A percentile compares a stretch with the other conserved stretches of the same genome.
These are phyloP conservation scores for Metellina segmentata DNA, from an alignment of 2,888 invertebrate genomes.

Conservation along the genomic window DNA sequence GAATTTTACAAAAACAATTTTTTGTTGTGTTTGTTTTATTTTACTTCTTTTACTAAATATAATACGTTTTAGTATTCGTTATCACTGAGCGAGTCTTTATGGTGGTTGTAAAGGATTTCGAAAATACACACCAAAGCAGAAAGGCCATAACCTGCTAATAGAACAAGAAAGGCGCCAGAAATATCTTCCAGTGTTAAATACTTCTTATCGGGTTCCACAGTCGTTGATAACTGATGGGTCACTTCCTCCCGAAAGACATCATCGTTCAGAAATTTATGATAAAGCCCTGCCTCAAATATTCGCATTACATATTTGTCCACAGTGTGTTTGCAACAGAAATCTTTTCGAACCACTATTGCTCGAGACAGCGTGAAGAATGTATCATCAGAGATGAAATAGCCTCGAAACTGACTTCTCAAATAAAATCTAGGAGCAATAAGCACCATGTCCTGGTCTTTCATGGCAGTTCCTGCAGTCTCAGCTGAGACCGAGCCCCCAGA, in stretches of 20 bases:
- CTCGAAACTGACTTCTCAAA: not conserved
- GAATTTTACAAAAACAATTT: not conserved
- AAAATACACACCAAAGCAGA: no score
- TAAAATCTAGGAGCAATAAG: constrained; percentile 2
- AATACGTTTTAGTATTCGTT: not conserved
- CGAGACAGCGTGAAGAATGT: not conserved
- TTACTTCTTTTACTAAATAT: not conserved
- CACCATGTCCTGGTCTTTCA: not conserved
- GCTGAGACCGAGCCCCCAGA: constrained; percentile 13
- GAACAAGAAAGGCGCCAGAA: no score
- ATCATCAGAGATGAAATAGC: no score
- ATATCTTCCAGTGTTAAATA: no score
- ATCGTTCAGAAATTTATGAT: constrained; percentile 39
- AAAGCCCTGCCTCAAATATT: constrained; percentile 32
- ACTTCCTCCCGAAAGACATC: constrained; percentile 23
- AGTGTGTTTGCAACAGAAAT: constrained; percentile 8
- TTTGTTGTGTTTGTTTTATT: not conserved
- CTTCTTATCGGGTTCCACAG: not conserved
- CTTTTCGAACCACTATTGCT: constrained; percentile 25
- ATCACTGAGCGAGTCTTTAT: not conserved
- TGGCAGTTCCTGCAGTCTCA: not conserved
- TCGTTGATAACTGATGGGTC: not conserved
- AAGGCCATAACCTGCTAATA: no score
- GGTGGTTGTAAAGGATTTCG: not conserved
- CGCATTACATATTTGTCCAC: constrained; percentile 16